Evolutionary conservation across 2,113 vertebrate genomes (phyloP).

Genomic region (Dasyurus viverrinus): DNA sequence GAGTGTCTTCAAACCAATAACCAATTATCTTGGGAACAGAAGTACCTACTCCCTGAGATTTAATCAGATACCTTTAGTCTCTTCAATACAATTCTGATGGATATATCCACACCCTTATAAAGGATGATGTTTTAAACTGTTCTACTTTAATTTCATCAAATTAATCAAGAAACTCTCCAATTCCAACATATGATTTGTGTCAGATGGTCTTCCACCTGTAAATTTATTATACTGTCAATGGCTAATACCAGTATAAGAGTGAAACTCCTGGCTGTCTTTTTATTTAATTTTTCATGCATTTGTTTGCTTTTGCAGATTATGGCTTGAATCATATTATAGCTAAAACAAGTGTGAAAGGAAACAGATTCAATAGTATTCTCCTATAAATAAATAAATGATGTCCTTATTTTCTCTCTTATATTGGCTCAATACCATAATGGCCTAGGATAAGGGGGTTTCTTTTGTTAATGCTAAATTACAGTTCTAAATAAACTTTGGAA

Average conservation of each 20-base stretch:
- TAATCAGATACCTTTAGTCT: too few species aligned
- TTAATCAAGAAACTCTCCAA: too few species aligned
- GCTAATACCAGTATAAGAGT: background rate
- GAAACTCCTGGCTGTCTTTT: background rate
- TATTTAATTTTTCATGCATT: background rate
- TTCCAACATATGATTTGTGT: background rate
- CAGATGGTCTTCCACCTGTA: background rate
- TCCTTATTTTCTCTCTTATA: background rate
- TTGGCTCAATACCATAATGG: background rate
- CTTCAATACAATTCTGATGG: too few species aligned
- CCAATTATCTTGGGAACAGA: too few species aligned
- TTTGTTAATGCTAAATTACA: background rate
- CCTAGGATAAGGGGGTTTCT: background rate
- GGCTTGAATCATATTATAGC: background rate
- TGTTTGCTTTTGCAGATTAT: background rate
- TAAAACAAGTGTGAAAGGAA: background rate
- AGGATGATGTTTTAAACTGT: too few species aligned
- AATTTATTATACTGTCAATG: background rate
- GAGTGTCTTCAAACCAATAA: too few species aligned
- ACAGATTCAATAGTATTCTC: background rate
- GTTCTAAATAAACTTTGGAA: background rate
- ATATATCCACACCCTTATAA: too few species aligned
- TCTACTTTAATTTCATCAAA: too few species aligned
- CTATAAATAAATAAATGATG: background rate
- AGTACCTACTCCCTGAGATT: too few species aligned